Conservation (phyloP, 2,888 invertebrate genomes). For the Melanchra persicariae region DNA sequence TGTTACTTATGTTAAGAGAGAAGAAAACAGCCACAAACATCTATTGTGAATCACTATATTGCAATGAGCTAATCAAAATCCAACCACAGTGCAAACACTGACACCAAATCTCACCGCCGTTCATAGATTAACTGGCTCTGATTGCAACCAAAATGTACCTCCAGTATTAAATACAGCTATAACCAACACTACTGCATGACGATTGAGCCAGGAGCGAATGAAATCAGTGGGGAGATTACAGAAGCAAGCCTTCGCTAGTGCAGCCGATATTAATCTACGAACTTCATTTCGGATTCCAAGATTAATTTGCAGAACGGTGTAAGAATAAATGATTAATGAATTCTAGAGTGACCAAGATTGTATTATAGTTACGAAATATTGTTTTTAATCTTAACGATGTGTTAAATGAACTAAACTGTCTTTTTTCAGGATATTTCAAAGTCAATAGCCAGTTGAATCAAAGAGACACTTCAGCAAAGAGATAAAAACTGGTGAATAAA, state of each 20-base stretch:
- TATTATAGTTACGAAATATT: background rate
- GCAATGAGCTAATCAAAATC: background rate
- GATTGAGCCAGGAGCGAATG: constrained; percentile 17
- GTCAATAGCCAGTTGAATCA: background rate
- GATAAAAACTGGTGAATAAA: constrained; percentile 28
- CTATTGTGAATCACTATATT: background rate
- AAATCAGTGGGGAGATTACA: constrained; percentile 47
- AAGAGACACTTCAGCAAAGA: constrained; percentile 1
- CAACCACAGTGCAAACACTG: background rate
- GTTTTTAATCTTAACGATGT: background rate
- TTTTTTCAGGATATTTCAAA: background rate
- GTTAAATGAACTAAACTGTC: background rate
- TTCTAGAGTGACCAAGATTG: background rate
- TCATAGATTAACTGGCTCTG: constrained; percentile 24
- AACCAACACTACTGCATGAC: constrained; percentile 11
- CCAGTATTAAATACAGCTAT: background rate
- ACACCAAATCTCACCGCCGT: constrained; percentile 5
- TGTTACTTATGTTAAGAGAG: background rate
- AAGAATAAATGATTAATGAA: background rate
- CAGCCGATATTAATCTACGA: constrained; percentile 34
- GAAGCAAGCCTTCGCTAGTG: constrained; percentile 16
- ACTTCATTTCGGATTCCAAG: constrained; percentile 18
- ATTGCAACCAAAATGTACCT: constrained; percentile 35
- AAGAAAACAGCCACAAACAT: background rate
- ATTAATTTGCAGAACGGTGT: constrained; percentile 27